A percentile compares a stretch with the other conserved stretches of the same genome.
These are phyloP conservation scores for Siderastrea siderea DNA, from an alignment of 92 coral and sea anemone genomes.

Conservation along the genomic window DNA sequence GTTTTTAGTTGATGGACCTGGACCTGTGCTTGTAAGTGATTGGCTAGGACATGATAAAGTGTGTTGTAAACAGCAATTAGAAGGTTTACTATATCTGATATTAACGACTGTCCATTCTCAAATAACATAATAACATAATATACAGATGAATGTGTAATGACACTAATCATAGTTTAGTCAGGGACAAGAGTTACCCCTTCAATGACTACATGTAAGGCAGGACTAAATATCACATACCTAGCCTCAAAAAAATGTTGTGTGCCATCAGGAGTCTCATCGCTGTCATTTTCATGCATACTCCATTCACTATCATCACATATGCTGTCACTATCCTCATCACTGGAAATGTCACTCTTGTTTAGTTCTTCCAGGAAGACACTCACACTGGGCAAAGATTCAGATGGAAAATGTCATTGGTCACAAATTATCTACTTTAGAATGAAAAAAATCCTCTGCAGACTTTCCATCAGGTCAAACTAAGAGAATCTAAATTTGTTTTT, in stretches of 20 bases:
- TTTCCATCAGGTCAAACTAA: too few relatives aligned
- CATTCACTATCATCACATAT: not conserved
- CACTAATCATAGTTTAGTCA: not conserved
- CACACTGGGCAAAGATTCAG: not conserved
- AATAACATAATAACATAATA: not conserved
- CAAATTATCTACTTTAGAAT: too few relatives aligned
- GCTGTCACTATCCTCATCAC: conserved; percentile 2
- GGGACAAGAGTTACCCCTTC: conserved; percentile 7
- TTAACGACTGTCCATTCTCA: not conserved
- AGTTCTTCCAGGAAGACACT: conserved; percentile 17
- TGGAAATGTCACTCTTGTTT: conserved; percentile 6
- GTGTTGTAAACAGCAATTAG: too few relatives aligned
- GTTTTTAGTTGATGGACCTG: too few relatives aligned
- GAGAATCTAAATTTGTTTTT: too few relatives aligned
- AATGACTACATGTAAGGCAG: not conserved
- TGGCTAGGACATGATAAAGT: too few relatives aligned
- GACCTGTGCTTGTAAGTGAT: too few relatives aligned
- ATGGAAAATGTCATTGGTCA: too few relatives aligned
- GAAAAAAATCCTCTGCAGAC: too few relatives aligned
- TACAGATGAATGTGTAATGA: conserved; percentile 1
- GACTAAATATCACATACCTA: conserved; percentile 13
- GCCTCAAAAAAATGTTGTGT: conserved; percentile 13
- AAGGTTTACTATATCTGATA: too few relatives aligned
- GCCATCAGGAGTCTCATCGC: conserved; percentile 6
- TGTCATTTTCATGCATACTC: conserved; percentile 1